phyloP scores from a whole-genome alignment of 2,797 vertebrate species.

The Coregonus ussuriensis region DNA sequence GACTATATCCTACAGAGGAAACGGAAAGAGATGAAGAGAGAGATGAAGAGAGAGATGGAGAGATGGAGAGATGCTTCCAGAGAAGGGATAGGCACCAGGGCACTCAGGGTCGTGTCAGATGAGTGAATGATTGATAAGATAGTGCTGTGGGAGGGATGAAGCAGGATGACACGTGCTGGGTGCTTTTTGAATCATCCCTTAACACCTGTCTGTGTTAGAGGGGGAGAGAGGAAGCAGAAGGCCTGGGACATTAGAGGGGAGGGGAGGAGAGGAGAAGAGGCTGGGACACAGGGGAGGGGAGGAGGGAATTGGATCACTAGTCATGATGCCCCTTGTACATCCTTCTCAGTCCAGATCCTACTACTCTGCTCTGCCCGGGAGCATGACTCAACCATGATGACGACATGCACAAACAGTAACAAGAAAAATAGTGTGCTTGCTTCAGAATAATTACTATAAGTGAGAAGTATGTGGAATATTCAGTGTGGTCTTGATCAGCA shows the following conservation, averaged over 20 bases:
- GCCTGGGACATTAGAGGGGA: neutral
- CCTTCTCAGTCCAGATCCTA: neutral
- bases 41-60: constrained; percentile 10
- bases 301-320: neutral
- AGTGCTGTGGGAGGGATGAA: neutral
- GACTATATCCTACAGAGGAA: constrained; percentile 60
- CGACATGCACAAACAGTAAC: neutral
- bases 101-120: neutral
- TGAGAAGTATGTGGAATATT: too few species aligned
- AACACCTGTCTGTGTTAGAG: neutral
- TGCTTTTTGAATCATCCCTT: neutral
- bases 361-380: neutral
- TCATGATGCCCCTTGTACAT: neutral
- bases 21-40: constrained; percentile 25
- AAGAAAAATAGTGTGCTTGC: neutral
- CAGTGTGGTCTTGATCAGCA: too few species aligned
- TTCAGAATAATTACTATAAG: too few species aligned
- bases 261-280: neutral
- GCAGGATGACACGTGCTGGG: neutral
- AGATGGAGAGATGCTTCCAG: neutral
- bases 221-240: neutral
- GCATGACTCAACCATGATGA: neutral
- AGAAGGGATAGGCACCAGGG: neutral
- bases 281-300: neutral
- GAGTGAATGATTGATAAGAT: neutral